phyloP scores from a whole-genome alignment of 2,797 vertebrate species.

The Acanthurus leucopareius region DNA sequence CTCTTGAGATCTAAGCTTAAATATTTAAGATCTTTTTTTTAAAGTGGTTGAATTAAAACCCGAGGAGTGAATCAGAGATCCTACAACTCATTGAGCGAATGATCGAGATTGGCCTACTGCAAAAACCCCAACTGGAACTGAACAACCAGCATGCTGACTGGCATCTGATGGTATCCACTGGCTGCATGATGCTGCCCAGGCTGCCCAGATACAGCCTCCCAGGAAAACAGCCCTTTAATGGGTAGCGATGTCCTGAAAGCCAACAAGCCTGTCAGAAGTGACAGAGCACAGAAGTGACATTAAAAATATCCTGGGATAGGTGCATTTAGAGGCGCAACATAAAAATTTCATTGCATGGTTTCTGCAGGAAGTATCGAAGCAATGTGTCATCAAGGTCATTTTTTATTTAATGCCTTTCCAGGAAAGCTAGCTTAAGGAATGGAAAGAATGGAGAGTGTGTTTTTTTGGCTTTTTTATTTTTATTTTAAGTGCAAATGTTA shows the following conservation, averaged over 20 bases:
- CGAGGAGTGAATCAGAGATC: neutral
- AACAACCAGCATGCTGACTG: constrained; percentile 4
- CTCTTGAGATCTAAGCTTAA: constrained; percentile 18
- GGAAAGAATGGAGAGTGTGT: neutral
- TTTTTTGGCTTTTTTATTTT: neutral
- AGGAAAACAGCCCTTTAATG: constrained; percentile 54
- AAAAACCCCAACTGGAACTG: neutral
- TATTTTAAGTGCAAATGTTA: neutral
- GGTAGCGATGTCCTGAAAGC: constrained; percentile 52
- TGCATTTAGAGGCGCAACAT: constrained; percentile 78
- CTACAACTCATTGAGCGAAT: constrained; percentile 30
- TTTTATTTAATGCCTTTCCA: constrained; percentile 79
- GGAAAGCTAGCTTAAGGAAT: constrained; percentile 51
- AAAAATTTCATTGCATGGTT: constrained; percentile 76
- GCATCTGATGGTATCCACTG: constrained; percentile 5
- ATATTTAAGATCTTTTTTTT: constrained; percentile 38
- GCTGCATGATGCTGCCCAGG: constrained; percentile 14
- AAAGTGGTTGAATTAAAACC: constrained; percentile 16
- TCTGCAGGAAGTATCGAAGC: constrained; percentile 68
- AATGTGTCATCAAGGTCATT: constrained; percentile 73
- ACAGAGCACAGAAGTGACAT: constrained; percentile 77
- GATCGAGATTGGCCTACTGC: neutral
- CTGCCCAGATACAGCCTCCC: constrained; percentile 31
- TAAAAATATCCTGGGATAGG: constrained; percentile 77
- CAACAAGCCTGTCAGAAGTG: constrained; percentile 75